Evolutionary conservation across 2,888 invertebrate species (phyloP).

Genomic region (Oxycera nigricornis): DNA sequence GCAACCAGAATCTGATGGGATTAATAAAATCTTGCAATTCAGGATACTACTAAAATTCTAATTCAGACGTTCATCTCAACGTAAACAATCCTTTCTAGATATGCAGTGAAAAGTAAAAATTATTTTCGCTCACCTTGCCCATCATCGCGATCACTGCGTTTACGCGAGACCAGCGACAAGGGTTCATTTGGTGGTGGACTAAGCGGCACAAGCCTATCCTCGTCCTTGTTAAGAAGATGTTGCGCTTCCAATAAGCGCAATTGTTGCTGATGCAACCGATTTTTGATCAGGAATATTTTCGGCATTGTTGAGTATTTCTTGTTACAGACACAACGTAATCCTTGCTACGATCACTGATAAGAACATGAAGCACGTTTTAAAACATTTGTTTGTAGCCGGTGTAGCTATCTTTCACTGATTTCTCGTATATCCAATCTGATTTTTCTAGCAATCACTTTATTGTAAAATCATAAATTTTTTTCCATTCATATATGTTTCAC

Average conservation of each 20-base stretch:
- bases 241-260: conserved; percentile 82
- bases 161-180: conserved; percentile 69
- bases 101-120: too few relatives aligned
- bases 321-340: not conserved
- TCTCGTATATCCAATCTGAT: not conserved
- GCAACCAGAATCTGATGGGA: too few relatives aligned
- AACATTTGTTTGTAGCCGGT: not conserved
- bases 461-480: conserved; percentile 42
- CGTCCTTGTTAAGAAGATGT: conserved; percentile 73
- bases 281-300: conserved; percentile 91
- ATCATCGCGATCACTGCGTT: conserved; percentile 58
- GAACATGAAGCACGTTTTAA: not conserved
- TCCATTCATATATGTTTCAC: conserved; percentile 25
- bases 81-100: too few relatives aligned
- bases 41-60: too few relatives aligned
- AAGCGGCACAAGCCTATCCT: conserved; percentile 69
- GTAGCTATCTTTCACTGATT: not conserved
- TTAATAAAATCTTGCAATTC: too few relatives aligned
- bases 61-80: too few relatives aligned
- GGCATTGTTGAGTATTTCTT: conserved; percentile 69
- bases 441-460: conserved; percentile 12
- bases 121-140: conserved; percentile 50
- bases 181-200: conserved; percentile 67
- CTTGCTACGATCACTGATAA: not conserved
- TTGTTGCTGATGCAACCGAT: conserved; percentile 91